Percentiles rank a stretch among this genome's conserved stretches.
phyloP scores from a whole-genome alignment of 1,140 invertebrate species.

The Camponotus pennsylvanicus region DNA sequence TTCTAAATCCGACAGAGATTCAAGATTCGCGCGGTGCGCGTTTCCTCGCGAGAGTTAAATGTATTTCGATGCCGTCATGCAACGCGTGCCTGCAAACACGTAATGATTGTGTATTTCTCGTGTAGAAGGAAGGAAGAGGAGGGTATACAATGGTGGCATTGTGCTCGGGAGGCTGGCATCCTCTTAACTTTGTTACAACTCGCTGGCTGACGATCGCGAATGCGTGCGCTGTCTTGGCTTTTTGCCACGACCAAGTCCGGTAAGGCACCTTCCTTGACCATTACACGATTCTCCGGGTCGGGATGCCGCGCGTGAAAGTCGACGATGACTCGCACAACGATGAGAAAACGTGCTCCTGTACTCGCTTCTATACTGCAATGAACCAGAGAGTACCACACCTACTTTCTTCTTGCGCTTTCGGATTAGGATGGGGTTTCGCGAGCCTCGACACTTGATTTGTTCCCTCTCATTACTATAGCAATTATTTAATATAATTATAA shows the following conservation, averaged over 20 bases:
- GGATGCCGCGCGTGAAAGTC: conserved; percentile 52
- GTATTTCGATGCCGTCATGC: not conserved
- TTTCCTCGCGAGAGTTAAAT: not conserved
- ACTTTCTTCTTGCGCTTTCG: conserved; percentile 14
- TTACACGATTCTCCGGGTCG: not conserved
- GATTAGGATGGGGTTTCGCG: not conserved
- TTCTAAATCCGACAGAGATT: conserved; percentile 29
- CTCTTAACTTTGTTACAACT: conserved; percentile 48
- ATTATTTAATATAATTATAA: conserved; percentile 13
- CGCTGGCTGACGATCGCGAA: conserved; percentile 23
- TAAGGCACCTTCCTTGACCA: conserved; percentile 45
- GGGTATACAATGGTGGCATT: conserved; percentile 43
- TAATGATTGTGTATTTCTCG: conserved; percentile 1
- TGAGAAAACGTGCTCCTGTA: conserved; percentile 34
- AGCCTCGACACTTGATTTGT: not conserved
- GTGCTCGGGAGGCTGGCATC: conserved; percentile 23
- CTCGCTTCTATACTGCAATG: not conserved
- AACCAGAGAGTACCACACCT: not conserved
- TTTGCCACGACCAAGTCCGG: conserved; percentile 26
- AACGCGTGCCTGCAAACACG: conserved; percentile 56
- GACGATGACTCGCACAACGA: conserved; percentile 44
- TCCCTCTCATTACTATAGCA: not conserved
- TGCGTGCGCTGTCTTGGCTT: conserved; percentile 17
- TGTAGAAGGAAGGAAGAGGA: not conserved
- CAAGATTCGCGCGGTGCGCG: not conserved